These are phyloP conservation scores for Latrodectus elegans DNA, from an alignment of 2,888 invertebrate species.

Conservation along the genomic window DNA sequence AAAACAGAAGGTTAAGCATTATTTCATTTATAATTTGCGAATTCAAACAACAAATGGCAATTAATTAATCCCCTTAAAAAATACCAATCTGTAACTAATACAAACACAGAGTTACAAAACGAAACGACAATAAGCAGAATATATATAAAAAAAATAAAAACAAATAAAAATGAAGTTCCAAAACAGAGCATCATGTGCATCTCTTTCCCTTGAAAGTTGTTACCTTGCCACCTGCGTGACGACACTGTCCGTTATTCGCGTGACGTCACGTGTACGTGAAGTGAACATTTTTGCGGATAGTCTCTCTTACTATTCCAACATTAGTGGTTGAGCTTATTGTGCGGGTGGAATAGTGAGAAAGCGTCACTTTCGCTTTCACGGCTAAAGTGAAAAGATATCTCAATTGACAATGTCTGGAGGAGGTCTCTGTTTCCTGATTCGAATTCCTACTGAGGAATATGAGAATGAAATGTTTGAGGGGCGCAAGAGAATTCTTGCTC, in stretches of 20 bases:
- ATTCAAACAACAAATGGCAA: too few relatives aligned
- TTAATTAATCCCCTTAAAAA: too few relatives aligned
- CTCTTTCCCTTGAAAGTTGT: not conserved
- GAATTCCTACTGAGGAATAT: conserved; percentile 69
- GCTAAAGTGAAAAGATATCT: not conserved
- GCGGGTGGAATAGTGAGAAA: not conserved
- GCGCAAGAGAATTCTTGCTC: not conserved
- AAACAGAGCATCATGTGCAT: not conserved
- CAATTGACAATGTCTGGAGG: conserved; percentile 49
- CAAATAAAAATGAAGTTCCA: not conserved
- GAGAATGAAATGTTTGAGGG: conserved; percentile 57
- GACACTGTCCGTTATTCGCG: not conserved
- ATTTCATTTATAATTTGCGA: too few relatives aligned
- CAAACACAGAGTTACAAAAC: too few relatives aligned
- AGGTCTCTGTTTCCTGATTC: conserved; percentile 69
- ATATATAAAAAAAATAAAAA: not conserved
- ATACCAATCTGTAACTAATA: too few relatives aligned
- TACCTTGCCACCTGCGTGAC: conserved; percentile 42
- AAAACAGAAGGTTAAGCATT: too few relatives aligned
- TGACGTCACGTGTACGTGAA: conserved; percentile 41
- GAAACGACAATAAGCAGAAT: not conserved
- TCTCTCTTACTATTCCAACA: not conserved
- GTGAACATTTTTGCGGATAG: conserved; percentile 34
- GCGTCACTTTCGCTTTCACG: not conserved
- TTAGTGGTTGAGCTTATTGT: not conserved